A percentile compares a stretch with the other conserved stretches of the same genome.
Conservation (phyloP, 2,888 invertebrate species). For the Xestia sexstrigata region DNA sequence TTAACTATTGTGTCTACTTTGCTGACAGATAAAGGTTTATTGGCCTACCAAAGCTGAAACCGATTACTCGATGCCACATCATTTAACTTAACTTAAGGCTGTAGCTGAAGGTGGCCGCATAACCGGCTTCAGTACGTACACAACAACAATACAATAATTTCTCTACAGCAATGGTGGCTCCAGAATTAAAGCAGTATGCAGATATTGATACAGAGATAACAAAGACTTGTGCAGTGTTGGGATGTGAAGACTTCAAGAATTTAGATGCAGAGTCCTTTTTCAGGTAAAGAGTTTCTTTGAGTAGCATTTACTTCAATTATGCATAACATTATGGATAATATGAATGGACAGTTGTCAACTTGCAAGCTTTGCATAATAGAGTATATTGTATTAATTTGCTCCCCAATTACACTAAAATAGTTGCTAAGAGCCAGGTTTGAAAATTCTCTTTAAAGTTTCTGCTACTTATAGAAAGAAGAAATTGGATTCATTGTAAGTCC, state of each 20-base stretch:
- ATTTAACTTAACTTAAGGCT: background rate
- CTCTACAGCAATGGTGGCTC: conserved; percentile 86
- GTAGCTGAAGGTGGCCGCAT: background rate
- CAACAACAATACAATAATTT: conserved; percentile 9
- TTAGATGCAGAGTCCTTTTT: conserved; percentile 84
- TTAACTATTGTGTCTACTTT: no score
- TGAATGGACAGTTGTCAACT: background rate
- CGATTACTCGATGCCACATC: background rate
- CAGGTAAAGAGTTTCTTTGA: conserved; percentile 73
- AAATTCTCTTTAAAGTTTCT: background rate
- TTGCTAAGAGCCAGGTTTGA: background rate
- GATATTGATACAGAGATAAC: conserved; percentile 83
- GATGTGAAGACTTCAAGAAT: conserved; percentile 87
- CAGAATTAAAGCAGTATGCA: conserved; percentile 84
- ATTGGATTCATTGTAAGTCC: no score
- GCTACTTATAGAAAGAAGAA: no score
- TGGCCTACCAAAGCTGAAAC: background rate
- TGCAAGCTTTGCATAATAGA: background rate
- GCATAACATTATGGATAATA: background rate
- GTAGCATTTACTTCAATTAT: background rate
- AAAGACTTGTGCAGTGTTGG: conserved; percentile 86
- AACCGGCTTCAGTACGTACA: background rate
- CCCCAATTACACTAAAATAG: background rate
- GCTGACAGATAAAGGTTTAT: background rate
- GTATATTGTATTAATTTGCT: background rate